Evolutionary conservation across 2,888 invertebrate species (phyloP), one percentile per base, ranked within the genome.

Genomic region (Cerastis rubricosa): DNA sequence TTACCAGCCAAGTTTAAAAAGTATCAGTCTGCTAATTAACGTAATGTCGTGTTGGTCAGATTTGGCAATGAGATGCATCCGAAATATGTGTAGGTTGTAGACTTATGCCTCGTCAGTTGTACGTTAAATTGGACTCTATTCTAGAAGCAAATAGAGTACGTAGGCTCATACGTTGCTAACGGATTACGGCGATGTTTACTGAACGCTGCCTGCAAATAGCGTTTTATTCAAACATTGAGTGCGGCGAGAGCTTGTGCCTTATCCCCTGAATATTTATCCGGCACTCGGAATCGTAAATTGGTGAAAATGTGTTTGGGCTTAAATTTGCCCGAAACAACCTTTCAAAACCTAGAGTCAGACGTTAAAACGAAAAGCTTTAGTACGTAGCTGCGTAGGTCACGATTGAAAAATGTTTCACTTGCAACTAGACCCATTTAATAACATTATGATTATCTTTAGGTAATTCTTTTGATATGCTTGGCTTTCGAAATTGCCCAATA

Each of bases 231-330:
- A 19, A 61, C 61, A 19, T 19, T 29, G 29, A 73, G 72, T 84
- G 71, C n/a, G 47, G 71, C 59, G 64, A 59, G 69, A 80, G 70
- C n/a, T 75, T 47, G n/a, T 85, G 81, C 78, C 69, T 68, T 51
- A 71, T 68, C 17, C 59, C 45, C 22, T 76, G 61, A 80, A 76
- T 76, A 80, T 84, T 84, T 68, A 73, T 76, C n/a, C 29, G 29
- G 17, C 61, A 63, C 57, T 76, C 49, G 45, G 51, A 71, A 61
- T 84, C 59, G 49, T 68, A 25, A 59, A 76, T 64, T 59, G 35
- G 45, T 63, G 25, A 25, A 43, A 64, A 51, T 51, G 2, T 17
- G n/a, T 40, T 1, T 9, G 3, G 12, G 22, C 29, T 35, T 35
- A 7, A 59, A 25, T 54, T 54, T 14, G 35, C 35, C 35, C 35